A percentile compares a stretch with the other conserved stretches of the same genome.
phyloP scores from a whole-genome alignment of 2,888 invertebrate genomes.

The Lasioglossum figueresi region DNA sequence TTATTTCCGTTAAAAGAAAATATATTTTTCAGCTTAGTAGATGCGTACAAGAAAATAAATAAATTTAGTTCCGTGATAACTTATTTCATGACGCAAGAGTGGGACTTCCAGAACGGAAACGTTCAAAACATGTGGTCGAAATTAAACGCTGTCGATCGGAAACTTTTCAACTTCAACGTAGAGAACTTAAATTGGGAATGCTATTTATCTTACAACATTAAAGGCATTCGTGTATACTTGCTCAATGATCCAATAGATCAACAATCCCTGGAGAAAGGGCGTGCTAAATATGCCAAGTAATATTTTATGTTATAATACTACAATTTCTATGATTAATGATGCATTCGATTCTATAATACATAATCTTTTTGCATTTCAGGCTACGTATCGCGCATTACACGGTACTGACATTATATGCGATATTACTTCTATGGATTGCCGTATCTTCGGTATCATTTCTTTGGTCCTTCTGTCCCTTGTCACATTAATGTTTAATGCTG shows the following conservation, averaged over 20 bases:
- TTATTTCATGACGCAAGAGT: constrained; percentile 91
- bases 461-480: constrained; percentile 34
- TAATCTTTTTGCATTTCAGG: constrained; percentile 59
- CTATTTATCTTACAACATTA: constrained; percentile 87
- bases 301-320: not conserved
- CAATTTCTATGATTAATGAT: not conserved
- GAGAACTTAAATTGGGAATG: constrained; percentile 89
- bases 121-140: constrained; percentile 87
- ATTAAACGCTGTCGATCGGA: too few relatives aligned
- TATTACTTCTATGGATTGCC: constrained; percentile 63
- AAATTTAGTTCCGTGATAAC: constrained; percentile 89
- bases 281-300: constrained; percentile 81
- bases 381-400: constrained; percentile 77
- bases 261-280: constrained; percentile 86
- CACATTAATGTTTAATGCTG: too few relatives aligned
- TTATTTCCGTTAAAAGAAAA: not conserved
- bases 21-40: constrained; percentile 84
- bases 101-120: constrained; percentile 88
- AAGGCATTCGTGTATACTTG: constrained; percentile 90
- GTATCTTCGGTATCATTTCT: not conserved
- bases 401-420: not conserved
- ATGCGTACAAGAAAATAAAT: constrained; percentile 90
- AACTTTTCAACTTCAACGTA: constrained; percentile 90
- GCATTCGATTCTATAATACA: not conserved
- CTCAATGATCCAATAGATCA: constrained; percentile 90